phyloP scores from a whole-genome alignment of 2,797 vertebrate genomes.

The Pipistrellus pygmaeus region DNA sequence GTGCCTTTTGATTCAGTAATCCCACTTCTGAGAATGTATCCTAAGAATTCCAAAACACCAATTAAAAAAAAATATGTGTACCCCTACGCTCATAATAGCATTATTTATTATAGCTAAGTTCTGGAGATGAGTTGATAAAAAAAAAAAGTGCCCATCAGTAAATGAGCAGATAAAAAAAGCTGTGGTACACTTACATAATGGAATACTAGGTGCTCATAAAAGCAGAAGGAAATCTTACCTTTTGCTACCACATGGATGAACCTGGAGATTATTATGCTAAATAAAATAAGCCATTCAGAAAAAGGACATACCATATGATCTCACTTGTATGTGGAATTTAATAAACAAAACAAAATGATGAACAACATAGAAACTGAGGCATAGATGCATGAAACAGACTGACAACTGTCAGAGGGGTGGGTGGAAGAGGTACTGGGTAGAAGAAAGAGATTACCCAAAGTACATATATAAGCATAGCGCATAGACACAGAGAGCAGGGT shows the following conservation, averaged over 20 bases:
- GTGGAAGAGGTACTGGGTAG: neutral
- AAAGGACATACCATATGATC: neutral
- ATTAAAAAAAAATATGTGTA: neutral
- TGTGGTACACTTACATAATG: neutral
- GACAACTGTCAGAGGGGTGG: neutral
- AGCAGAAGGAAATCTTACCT: neutral
- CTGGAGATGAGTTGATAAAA: neutral
- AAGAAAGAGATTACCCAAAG: neutral
- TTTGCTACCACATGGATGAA: neutral
- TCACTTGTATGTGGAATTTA: neutral
- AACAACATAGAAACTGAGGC: neutral
- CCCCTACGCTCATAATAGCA: neutral
- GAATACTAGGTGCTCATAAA: neutral
- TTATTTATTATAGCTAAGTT: neutral
- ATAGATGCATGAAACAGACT: neutral
- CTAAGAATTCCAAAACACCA: neutral
- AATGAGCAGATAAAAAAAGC: neutral
- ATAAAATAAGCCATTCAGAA: neutral
- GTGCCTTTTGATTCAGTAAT: neutral
- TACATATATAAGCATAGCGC: neutral
- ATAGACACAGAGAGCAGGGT: neutral
- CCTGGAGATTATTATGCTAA: neutral
- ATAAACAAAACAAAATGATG: neutral
- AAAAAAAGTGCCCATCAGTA: neutral
- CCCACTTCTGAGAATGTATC: neutral